Evolutionary conservation across 1,140 invertebrate genomes (phyloP), one percentile per base, ranked within the genome.

Genomic region (Magallana ariakensis): DNA sequence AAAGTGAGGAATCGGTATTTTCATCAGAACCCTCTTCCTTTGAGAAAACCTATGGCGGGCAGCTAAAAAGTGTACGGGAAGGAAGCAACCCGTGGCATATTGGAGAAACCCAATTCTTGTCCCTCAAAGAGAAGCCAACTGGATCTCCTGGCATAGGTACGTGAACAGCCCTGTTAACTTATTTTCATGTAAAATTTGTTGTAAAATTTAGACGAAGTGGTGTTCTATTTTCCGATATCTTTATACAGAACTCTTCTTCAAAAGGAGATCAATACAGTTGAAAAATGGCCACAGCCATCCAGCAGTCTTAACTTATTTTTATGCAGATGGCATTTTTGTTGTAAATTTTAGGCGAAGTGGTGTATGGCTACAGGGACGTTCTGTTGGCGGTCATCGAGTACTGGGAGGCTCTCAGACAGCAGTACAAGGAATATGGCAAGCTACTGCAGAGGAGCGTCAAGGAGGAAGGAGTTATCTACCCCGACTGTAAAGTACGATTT

Each of bases 401-500:
- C n/a, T 90, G 91, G 91, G 87, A 85, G 33, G 16, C 87, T 5
- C 81, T 89, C 6, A 90, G 91, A 89, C n/a, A 85, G 33, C 82
- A 88, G 84, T 81, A 87, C 85, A 53, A 88, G 85, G 82, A 87
- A 60, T 85, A 88, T 83, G 70, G 87, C 46, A 80, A 87, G 26
- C 54, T 85, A n/a, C 15, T 84, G n/a, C 16, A 86, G 53, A 83
- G 91, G 62, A 88, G 91, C 60, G 87, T 85, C n/a, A 86, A 90
- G 70, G 93, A 93, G 75, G 93, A 93, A 86, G 93, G 93, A 10
- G 91, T 93, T 70, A 92, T 93, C 19, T 86, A 93, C 16, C 81
- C 83, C n/a, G 75, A 89, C 16, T 90, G 86, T 33, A 91, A 92
- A 89, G 92, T 92, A 87, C 86, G 60, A 58, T 46, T 46, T 46